Evolutionary conservation across 2,888 invertebrate genomes (phyloP), one percentile per base, ranked within the genome.

Genomic region (Acanthococcus lagerstroemiae): DNA sequence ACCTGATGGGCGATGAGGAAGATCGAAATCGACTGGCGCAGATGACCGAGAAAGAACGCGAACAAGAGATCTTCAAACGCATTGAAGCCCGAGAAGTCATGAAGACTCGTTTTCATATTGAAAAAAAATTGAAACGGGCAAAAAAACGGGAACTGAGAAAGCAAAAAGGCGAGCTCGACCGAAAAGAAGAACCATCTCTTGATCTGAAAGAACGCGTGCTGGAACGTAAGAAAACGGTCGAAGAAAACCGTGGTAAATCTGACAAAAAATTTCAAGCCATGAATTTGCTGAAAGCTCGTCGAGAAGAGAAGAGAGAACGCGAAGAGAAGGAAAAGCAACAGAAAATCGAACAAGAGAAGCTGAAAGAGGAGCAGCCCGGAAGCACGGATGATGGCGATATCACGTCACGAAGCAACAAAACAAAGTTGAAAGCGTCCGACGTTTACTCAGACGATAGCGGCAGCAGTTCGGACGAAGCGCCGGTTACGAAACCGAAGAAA

Each of bases 51-150:
- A 95, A 94, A 74, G 96, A 97, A 75, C 81, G 97, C 52, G 97
- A 99, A 78, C 93, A 95, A 65, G 96, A 96, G 77, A 88, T 99
- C 71, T 99, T 91, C 76, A 94, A 95, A 75, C 84, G 97, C 61
- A 92, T 95, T 57, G 97, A 97, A 77, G 86, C 93, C 73, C 81
- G 96, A 71, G 95, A 97, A 75, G 84, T 90, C 0, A 86, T 95
- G 83, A 91, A 90, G 75, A 95, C 93, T 0, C 84, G 88, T 87
- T 95, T 95, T 84, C 95, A 95, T 76, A 95, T 96, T 67, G 94
- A 96, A 74, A 87, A 94, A 68, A 95, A 95, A 75, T 78, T 96
- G 2, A 83, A 91, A 25, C 80, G 91, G 69, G 93, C 91, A 0
- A 86, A 86, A 71, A 87, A 85, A 71, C 84, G 86, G 57, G 89